Percentiles rank a stretch among this genome's conserved stretches.
Conservation (phyloP, 92 coral and sea anemone species). For the Actinostola sp. region DNA sequence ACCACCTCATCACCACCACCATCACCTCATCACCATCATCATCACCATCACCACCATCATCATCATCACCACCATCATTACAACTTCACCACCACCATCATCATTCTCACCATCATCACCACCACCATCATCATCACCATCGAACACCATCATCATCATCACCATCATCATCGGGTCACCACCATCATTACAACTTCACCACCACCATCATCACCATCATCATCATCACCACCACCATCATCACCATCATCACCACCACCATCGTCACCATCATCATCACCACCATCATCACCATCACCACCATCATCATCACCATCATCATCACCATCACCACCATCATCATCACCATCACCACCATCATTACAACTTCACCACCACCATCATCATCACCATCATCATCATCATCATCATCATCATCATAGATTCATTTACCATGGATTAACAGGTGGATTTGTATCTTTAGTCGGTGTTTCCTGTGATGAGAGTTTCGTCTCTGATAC, state of each 20-base stretch:
- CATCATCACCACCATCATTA: too few species aligned
- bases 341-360: neutral
- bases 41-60: too few species aligned
- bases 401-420: neutral
- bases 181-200: too few species aligned
- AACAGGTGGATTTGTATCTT: slow-evolving; percentile 26
- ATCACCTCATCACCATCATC: too few species aligned
- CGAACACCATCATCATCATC: too few species aligned
- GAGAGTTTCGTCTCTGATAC: neutral
- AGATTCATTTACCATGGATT: slow-evolving; percentile 80
- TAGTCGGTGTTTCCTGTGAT: neutral
- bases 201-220: too few species aligned
- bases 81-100: too few species aligned
- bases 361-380: neutral
- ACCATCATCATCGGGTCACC: too few species aligned
- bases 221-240: too few species aligned
- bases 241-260: too few species aligned
- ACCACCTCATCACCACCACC: neutral
- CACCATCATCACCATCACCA: slow-evolving; percentile 5
- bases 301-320: neutral
- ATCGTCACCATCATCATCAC: neutral
- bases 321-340: neutral
- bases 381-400: neutral
- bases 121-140: too few species aligned
- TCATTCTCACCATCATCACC: too few species aligned